Base-by-base conservation (phyloP, 2,888 invertebrate species). In the Aromia moschata region DNA sequence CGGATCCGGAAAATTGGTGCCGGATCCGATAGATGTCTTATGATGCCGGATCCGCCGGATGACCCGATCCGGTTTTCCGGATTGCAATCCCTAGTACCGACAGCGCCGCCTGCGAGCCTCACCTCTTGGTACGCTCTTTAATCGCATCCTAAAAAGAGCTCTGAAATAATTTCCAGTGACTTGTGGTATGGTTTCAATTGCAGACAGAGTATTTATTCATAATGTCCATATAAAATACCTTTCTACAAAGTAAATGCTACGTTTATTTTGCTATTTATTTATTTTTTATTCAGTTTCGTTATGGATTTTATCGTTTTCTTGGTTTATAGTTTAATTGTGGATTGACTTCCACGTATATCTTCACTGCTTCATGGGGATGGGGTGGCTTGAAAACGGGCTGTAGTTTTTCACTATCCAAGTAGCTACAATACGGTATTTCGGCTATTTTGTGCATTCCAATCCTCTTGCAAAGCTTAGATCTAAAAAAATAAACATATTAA, bases 341-440 rank as follows among this genome's bases (percentile, higher is more conserved):
- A 15, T 68, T 41, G 12, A 67, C 68, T 41, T 82, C 82, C 11
- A 80, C 71, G 63, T 83, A 86, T 2, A 85, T 65, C 45, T 77
- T 74, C n/a, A 83, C 82, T 0, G 75, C 72, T 7, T 74, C 74
- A 58, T 86, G 84, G 0, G 86, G 86, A 1, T 80, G 70, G 0
- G 84, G 78, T 0, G 85, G 83, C 62, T 79, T 82, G 73, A 86
- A 83, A 12, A 86, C 80, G 0, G 82, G 80, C 58, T 81, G 79
- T 0, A 84, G 81, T 16, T 80, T 73, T 3, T 41, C 33, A 10
- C 76, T 74, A 58, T 84, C 83, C 0, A 84, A 75, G 60, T 83
- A 86, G 0, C 84, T 82, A 0, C 80, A 75, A 54, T 85, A 87
- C 1, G 83, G 78, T 77, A 86, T 82, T 18, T 82, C 78, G 77